phyloP scores from a whole-genome alignment of 2,113 vertebrate species.

The Actenoides lindsayi region DNA sequence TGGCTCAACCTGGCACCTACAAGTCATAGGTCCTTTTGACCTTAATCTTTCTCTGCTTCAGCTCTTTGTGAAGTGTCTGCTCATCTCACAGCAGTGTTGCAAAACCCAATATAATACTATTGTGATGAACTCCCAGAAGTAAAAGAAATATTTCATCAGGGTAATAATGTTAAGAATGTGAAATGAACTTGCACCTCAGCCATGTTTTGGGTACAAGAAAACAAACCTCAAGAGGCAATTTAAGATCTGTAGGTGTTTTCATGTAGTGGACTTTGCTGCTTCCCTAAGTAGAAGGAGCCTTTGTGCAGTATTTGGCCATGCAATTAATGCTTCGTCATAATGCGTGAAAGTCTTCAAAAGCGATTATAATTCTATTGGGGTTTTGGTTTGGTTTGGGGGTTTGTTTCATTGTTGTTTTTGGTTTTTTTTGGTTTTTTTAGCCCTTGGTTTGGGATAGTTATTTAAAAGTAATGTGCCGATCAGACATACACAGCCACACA shows the following conservation, averaged over 20 bases:
- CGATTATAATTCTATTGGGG: background rate
- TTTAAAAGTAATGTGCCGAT: background rate
- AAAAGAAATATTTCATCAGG: background rate
- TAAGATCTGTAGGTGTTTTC: background rate
- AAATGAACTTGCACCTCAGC: background rate
- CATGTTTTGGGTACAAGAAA: background rate
- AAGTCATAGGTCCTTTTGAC: background rate
- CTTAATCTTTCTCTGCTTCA: background rate
- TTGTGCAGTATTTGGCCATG: background rate
- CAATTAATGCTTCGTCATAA: background rate
- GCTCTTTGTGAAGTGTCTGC: background rate
- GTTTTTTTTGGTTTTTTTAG: too few species aligned
- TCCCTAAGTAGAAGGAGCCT: background rate
- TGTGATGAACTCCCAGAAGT: background rate
- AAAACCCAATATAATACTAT: background rate
- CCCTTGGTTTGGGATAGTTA: background rate
- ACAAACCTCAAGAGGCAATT: background rate
- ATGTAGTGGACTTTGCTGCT: background rate
- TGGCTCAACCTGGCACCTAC: background rate
- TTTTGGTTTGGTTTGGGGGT: background rate
- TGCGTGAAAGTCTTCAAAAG: background rate
- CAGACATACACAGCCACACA: accelerated
- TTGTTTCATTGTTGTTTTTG: too few species aligned
- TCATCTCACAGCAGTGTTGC: background rate
- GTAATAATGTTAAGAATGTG: background rate